Conservation (phyloP, 2,888 invertebrate genomes). For the Leucania comma region DNA sequence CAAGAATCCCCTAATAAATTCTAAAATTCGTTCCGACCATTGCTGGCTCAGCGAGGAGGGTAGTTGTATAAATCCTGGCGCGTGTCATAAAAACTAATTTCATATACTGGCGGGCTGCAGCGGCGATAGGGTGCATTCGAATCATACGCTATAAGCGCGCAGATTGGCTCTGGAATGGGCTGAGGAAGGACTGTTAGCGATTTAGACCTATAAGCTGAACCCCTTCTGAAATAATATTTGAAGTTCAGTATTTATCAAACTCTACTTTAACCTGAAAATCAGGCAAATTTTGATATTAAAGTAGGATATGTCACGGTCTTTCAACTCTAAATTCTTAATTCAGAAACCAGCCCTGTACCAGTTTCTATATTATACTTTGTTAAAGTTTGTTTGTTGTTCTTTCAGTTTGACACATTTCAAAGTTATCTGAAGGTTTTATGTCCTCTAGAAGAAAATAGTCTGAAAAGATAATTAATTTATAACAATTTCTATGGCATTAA, state of each 20-base stretch:
- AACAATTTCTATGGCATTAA: background rate
- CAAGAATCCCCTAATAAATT: constrained; percentile 59
- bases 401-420: too few species aligned
- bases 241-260: background rate
- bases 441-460: too few species aligned
- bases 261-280: background rate
- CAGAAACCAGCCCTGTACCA: background rate
- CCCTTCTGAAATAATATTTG: background rate
- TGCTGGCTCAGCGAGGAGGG: constrained; percentile 54
- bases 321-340: background rate
- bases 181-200: constrained; percentile 12
- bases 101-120: constrained; percentile 52
- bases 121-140: constrained; percentile 37
- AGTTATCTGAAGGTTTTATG: too few species aligned
- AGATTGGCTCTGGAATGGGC: constrained; percentile 20
- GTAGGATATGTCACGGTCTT: background rate
- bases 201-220: background rate
- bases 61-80: constrained; percentile 57
- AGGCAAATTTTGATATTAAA: background rate
- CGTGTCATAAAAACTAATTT: constrained; percentile 66
- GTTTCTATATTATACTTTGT: too few species aligned
- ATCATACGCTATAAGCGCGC: constrained; percentile 48
- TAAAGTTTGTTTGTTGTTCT: too few species aligned
- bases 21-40: constrained; percentile 46
- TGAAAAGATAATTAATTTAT: background rate